Base-by-base conservation (phyloP, 2,888 invertebrate species). In the Mythimna impura region DNA sequence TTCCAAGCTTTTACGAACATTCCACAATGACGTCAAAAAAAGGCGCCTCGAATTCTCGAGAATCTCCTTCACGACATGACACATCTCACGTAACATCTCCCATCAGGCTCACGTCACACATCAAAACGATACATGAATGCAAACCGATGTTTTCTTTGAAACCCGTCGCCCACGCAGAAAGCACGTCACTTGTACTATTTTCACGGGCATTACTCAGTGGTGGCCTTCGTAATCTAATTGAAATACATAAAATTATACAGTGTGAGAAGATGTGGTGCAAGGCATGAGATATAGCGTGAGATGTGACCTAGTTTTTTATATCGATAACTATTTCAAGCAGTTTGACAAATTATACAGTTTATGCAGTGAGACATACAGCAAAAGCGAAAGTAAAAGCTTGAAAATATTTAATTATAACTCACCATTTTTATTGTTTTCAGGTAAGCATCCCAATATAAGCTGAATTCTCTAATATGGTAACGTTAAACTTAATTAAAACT, bases 221-320 rank as follows among this genome's bases (percentile, higher is more conserved):
- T 60, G 84, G 71, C 89, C 89, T 90, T 89, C 84, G 77, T n/a
- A 68, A 76, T 73, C 55, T 85, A 85, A 88, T 88, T 87, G 86
- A 86, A 87, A 88, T 80, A 86, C 76, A 83, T 81, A 81, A 83
- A 84, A 81, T 74, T 74, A 80, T 83, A 80, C 72, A 72, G 71
- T 62, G 34, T 55, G 57, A 63, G 47, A 17, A 54, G 36, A 36
- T 22, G 50, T 36, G 78, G 65, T 65, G 34, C 60, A 82, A 70
- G 30, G 0, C 20, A 22, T 66, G n/a, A 57, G 71, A 71, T 61
- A 43, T 22, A 66, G 78, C 66, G 76, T 12, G 17, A 22, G 12
- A 58, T 25, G 40, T 78, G 50, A 34, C 64, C 52, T 25, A 55
- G 14, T 40, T 76, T 63, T 22, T 7, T 58, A 22, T 60, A 0